Base-by-base conservation (phyloP, 2,113 vertebrate genomes). In the Python bivittatus region DNA sequence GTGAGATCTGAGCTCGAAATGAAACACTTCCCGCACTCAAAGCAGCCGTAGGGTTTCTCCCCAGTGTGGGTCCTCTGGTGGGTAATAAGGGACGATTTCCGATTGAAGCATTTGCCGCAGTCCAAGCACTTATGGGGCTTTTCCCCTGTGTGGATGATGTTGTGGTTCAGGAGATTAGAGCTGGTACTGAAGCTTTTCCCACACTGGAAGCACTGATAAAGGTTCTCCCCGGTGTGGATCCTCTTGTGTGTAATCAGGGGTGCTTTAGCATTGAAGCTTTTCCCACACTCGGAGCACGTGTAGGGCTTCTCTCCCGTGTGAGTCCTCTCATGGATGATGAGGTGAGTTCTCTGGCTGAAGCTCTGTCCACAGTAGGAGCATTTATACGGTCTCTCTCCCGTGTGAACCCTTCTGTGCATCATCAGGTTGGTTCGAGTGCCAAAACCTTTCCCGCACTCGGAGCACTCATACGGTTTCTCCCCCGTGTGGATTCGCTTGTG, bases 11-110 rank as follows among this genome's bases (percentile, higher is more conserved):
- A 94, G 13, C 92, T 94, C 1, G 90, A 91, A 72, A 89, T 89
- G 88, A 94, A 94, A 12, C 90, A n/a, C 72, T 94, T 94, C 13
- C 88, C 91, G 0, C 91, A 92, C 57, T 89, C 91, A 1, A 89
- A 85, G 88, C 91, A 92, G 0, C 13, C 38, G 6, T 95, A 93
- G 1, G 90, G 93, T 44, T 92, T 95, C 89, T 94, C 93, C 4
- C 92, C 91, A 2, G 91, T 95, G 91, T 95, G 95, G 9, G 88
- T 95, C 68, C 91, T 84, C 52, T 91, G 92, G 83, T 95, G 95
- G 4, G 79, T 94, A 29, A 86, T 60, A 23, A 95, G 93, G 60
- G 93, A 91, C 3, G 92, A 94, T 25, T 91, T 94, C 68, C 89
- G 86, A 2, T 83, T 94, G 72, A 95, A 95, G 53, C 93, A 86